Conservation (phyloP, 2,888 invertebrate species). For the Napeogenes inachia region DNA sequence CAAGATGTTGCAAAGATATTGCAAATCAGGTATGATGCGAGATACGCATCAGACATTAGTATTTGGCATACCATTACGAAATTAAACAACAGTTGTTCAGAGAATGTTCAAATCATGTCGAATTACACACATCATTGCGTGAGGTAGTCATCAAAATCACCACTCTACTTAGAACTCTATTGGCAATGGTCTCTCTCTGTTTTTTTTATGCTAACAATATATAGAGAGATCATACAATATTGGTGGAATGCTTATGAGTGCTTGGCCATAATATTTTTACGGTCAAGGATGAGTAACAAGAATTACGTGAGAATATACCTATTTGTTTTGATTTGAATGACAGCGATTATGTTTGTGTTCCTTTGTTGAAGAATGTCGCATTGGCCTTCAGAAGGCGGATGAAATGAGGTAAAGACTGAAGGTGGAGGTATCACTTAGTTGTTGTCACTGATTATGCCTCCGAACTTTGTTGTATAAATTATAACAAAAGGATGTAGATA, state of each 20-base stretch:
- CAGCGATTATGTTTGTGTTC: constrained; percentile 22
- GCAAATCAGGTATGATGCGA: no score
- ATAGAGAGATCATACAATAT: constrained; percentile 13
- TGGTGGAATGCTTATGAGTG: constrained; percentile 16
- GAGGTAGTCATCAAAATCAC: constrained; percentile 20
- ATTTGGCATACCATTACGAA: constrained; percentile 20
- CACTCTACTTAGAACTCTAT: constrained; percentile 23
- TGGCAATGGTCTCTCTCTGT: constrained; percentile 15
- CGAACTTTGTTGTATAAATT: no score
- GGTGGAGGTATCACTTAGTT: neutral
- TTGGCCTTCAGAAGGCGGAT: constrained; percentile 12
- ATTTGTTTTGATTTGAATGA: constrained; percentile 28
- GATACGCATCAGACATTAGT: constrained; percentile 10
- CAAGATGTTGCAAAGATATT: no score
- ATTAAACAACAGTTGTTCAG: constrained; percentile 27
- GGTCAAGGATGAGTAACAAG: constrained; percentile 57
- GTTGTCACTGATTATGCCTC: neutral
- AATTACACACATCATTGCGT: constrained; percentile 33
- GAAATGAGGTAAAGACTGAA: constrained; percentile 4
- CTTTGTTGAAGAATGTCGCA: constrained; percentile 18
- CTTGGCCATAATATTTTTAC: constrained; percentile 38
- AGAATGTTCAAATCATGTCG: constrained; percentile 30
- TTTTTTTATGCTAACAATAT: constrained; percentile 6
- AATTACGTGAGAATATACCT: constrained; percentile 32
- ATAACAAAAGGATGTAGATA: no score